Evolutionary conservation across 1,140 invertebrate genomes (phyloP).

Genomic region (Aphelenchoides avenae): DNA sequence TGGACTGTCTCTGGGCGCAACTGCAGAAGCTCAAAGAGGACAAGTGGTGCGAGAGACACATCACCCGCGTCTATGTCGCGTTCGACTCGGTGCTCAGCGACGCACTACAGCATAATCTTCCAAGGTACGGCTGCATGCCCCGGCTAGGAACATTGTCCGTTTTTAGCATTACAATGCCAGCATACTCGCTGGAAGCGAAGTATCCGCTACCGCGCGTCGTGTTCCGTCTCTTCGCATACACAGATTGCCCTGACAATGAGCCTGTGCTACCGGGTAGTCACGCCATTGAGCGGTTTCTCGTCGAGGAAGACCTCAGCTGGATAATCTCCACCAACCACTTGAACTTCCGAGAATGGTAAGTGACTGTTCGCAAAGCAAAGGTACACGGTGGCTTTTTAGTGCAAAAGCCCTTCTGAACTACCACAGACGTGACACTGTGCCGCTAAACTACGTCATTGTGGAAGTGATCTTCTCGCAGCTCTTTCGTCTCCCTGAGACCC

Average conservation of each 20-base stretch:
- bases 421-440: conserved; percentile 86
- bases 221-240: conserved; percentile 86
- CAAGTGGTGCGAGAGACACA: conserved; percentile 95
- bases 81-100: conserved; percentile 92
- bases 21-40: conserved; percentile 83
- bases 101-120: conserved; percentile 88
- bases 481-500: conserved; percentile 81
- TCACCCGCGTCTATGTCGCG: conserved; percentile 84
- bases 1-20: conserved; percentile 95
- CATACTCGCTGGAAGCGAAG: conserved; percentile 67
- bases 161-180: conserved; percentile 83
- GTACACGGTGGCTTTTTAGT: conserved; percentile 64
- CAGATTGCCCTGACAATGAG: conserved; percentile 85
- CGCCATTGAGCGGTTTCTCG: conserved; percentile 92
- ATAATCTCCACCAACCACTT: conserved; percentile 82
- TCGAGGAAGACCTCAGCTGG: conserved; percentile 90
- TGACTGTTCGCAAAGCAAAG: conserved; percentile 2
- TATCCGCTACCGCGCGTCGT: conserved; percentile 68
- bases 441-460: conserved; percentile 94
- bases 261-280: conserved; percentile 80
- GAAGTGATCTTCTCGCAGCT: conserved; percentile 71
- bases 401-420: conserved; percentile 84
- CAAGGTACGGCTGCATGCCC: conserved; percentile 78
- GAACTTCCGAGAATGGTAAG: conserved; percentile 85
- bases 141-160: conserved; percentile 76